These are phyloP conservation scores for Pangasianodon gigas DNA, from an alignment of 2,113 vertebrate species.

Conservation along the genomic window DNA sequence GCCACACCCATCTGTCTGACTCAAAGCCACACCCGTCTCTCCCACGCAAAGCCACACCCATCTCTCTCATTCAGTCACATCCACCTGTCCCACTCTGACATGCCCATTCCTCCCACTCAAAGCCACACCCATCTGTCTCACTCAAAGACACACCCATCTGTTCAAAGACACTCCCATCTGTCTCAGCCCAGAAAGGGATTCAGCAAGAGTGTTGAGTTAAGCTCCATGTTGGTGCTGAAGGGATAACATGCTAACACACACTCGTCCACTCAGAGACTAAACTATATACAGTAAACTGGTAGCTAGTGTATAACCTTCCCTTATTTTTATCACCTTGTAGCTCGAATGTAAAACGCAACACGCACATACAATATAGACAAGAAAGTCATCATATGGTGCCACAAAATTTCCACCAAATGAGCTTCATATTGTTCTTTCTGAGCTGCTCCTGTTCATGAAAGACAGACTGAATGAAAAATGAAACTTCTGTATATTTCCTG, in stretches of 20 bases:
- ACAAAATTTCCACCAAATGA: not conserved
- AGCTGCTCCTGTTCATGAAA: not conserved
- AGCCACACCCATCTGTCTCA: not conserved
- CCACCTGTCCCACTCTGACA: not conserved
- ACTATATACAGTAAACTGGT: too few species aligned
- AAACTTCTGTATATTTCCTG: not conserved
- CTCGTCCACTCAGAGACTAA: not conserved
- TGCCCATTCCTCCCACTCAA: not conserved
- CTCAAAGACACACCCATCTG: not conserved
- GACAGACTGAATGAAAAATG: not conserved
- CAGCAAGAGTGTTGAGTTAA: not conserved
- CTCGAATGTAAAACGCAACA: not conserved
- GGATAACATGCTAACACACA: not conserved
- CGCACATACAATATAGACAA: not conserved
- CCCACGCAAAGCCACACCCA: not conserved
- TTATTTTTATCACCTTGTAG: not conserved
- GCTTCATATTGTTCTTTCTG: not conserved
- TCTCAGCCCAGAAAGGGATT: not conserved
- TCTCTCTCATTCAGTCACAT: not conserved
- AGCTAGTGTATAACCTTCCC: not conserved
- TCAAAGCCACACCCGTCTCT: not conserved
- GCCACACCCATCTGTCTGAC: not conserved
- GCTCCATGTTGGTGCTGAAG: not conserved
- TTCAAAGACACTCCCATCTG: not conserved
- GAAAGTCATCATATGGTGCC: not conserved